phyloP scores from a whole-genome alignment of 2,888 invertebrate species.

The Cephus nigrinus region DNA sequence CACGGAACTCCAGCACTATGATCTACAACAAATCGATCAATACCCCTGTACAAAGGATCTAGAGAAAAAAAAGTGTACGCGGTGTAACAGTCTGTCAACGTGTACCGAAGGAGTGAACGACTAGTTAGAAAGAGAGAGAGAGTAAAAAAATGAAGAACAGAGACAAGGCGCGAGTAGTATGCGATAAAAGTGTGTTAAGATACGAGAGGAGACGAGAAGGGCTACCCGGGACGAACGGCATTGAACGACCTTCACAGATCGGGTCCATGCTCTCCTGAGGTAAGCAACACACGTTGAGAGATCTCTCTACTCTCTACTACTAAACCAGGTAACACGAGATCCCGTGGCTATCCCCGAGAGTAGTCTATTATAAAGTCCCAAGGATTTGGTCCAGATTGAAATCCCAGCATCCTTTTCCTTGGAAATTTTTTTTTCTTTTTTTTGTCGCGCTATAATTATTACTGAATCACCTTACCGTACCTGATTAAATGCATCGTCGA shows the following conservation, averaged over 20 bases:
- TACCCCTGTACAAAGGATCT: conserved; percentile 7
- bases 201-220: conserved; percentile 36
- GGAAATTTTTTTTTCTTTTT: background rate
- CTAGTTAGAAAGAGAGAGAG: conserved; percentile 1
- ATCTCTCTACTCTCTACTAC: conserved; percentile 12
- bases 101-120: conserved; percentile 6
- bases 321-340: background rate
- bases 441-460: background rate
- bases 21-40: background rate
- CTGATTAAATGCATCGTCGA: background rate
- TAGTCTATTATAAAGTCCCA: background rate
- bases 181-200: conserved; percentile 19
- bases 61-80: conserved; percentile 24
- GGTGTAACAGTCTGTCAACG: conserved; percentile 19
- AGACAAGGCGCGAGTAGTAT: conserved; percentile 8
- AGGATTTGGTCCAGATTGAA: background rate
- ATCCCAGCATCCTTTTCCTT: background rate
- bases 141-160: conserved; percentile 1
- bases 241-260: conserved; percentile 60
- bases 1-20: background rate
- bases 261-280: conserved; percentile 37
- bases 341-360: background rate
- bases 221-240: conserved; percentile 47
- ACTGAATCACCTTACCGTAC: background rate
- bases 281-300: background rate